phyloP scores from a whole-genome alignment of 1,140 invertebrate species.

The Drosophila nikananu region DNA sequence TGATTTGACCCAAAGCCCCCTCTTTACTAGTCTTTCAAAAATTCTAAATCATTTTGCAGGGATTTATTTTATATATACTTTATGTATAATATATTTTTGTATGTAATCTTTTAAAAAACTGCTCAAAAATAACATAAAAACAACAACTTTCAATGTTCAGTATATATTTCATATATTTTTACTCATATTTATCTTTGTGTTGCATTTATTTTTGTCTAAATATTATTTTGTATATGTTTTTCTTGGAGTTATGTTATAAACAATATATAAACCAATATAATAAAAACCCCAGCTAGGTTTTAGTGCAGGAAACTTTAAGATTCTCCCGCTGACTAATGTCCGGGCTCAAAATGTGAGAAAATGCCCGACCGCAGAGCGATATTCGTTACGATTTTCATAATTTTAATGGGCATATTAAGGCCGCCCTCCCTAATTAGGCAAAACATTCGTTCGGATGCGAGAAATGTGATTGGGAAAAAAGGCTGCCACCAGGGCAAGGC shows the following conservation, averaged over 20 bases:
- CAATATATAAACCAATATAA: not conserved
- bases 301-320: constrained; percentile 33
- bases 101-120: not conserved
- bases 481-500: constrained; percentile 13
- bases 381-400: constrained; percentile 74
- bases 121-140: too few relatives aligned
- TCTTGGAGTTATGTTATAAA: not conserved
- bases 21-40: not conserved
- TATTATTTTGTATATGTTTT: not conserved
- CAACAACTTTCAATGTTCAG: not conserved
- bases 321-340: constrained; percentile 43
- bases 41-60: not conserved
- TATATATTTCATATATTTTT: too few relatives aligned
- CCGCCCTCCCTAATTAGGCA: constrained; percentile 77
- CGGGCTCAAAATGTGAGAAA: constrained; percentile 49
- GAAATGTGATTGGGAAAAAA: constrained; percentile 15
- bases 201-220: not conserved
- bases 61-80: not conserved
- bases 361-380: constrained; percentile 27
- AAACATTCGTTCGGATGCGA: constrained; percentile 45
- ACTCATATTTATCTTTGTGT: not conserved
- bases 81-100: not conserved
- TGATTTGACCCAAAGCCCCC: not conserved
- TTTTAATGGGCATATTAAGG: constrained; percentile 80
- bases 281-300: not conserved